These are phyloP conservation scores for Lagorchestes hirsutus DNA, from an alignment of 2,797 vertebrate species.

Conservation along the genomic window DNA sequence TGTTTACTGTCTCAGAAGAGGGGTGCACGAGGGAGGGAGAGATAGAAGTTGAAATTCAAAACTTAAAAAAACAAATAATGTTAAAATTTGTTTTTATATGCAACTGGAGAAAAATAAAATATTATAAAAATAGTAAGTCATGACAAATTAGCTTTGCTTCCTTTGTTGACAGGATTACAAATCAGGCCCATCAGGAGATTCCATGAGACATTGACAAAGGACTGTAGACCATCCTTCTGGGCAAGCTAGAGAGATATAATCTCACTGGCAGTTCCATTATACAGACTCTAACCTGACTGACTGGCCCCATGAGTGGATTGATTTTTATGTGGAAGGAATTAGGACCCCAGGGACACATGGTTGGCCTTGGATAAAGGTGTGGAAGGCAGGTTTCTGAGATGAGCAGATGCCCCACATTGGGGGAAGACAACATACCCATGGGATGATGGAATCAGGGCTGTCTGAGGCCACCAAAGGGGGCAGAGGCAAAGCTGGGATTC, in stretches of 20 bases:
- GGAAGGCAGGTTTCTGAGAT: background rate
- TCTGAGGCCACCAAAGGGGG: background rate
- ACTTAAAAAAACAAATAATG: no score
- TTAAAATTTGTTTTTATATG: no score
- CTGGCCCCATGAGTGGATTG: background rate
- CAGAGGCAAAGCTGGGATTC: background rate
- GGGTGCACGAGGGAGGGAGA: background rate
- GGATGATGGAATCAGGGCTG: background rate
- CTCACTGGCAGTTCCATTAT: background rate
- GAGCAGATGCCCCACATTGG: no score
- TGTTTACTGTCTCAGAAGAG: background rate
- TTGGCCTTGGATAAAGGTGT: no score
- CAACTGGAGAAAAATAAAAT: no score
- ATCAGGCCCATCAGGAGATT: background rate
- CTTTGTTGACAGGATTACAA: background rate
- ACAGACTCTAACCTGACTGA: background rate
- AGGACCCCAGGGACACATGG: background rate
- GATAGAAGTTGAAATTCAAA: no score
- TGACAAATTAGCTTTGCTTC: background rate
- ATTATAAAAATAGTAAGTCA: background rate
- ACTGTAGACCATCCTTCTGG: background rate
- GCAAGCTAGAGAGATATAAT: background rate
- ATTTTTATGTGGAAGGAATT: background rate
- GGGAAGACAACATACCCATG: background rate
- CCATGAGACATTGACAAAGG: background rate